Conservation (phyloP, 2,113 vertebrate genomes). For the Megalops atlanticus region DNA sequence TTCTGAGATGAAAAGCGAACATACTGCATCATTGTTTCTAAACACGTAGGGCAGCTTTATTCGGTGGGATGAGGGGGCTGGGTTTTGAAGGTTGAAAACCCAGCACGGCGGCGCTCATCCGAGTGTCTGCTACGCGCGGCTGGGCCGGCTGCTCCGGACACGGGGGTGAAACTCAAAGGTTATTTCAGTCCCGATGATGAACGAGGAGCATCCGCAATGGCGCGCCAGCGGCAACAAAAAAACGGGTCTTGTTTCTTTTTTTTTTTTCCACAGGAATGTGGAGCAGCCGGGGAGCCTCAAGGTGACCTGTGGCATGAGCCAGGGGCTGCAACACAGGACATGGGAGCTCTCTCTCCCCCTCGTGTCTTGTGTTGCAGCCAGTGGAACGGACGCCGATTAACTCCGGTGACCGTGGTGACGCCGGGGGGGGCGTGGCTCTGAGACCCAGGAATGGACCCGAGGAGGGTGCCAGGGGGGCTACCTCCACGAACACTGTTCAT, state of each 20-base stretch:
- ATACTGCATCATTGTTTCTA: too few species aligned
- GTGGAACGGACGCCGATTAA: constrained; percentile 61
- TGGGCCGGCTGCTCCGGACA: constrained; percentile 32
- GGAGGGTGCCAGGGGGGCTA: constrained; percentile 22
- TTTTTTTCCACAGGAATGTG: constrained; percentile 46
- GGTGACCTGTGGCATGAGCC: constrained; percentile 68
- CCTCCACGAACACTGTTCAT: not conserved
- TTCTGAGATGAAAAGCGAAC: too few species aligned
- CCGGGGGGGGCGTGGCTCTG: not conserved
- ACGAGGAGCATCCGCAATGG: not conserved
- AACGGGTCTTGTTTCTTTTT: constrained; percentile 32
- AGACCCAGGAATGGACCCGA: not conserved
- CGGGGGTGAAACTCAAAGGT: constrained; percentile 3
- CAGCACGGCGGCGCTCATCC: not conserved
- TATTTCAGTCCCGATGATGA: not conserved
- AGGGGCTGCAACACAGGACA: constrained; percentile 82
- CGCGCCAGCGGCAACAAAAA: not conserved
- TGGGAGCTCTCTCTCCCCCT: constrained; percentile 74
- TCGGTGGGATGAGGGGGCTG: constrained; percentile 35
- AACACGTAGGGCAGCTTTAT: too few species aligned
- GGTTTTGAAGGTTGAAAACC: not conserved
- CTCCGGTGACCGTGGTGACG: not conserved
- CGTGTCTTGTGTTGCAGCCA: constrained; percentile 86
- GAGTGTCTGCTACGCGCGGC: constrained; percentile 9
- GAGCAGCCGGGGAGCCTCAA: constrained; percentile 51